phyloP scores from a whole-genome alignment of 2,888 invertebrate species.

The Eupelmus urozonus region DNA sequence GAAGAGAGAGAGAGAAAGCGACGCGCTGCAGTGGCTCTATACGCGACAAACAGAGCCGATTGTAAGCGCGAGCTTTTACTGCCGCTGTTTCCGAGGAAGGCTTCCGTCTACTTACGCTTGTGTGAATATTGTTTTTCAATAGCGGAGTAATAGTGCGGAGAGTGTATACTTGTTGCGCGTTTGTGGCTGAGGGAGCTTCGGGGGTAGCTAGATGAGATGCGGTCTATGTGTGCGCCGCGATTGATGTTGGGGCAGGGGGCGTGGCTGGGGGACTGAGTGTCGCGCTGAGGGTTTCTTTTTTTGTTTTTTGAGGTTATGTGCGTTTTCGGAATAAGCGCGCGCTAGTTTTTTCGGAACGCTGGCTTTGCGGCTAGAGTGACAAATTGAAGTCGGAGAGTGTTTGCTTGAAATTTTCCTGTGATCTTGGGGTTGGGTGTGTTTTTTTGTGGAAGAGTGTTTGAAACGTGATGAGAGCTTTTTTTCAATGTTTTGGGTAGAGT shows the following conservation, averaged over 20 bases:
- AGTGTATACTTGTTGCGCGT: neutral
- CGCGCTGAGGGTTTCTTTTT: slow-evolving; percentile 19
- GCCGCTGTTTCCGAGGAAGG: neutral
- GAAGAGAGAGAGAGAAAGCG: slow-evolving; percentile 16
- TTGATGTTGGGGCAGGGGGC: slow-evolving; percentile 36
- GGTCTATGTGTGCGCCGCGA: slow-evolving; percentile 23
- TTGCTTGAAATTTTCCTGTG: neutral
- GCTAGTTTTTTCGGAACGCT: slow-evolving; percentile 16
- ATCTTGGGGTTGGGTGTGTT: no score
- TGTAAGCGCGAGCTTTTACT: slow-evolving; percentile 4
- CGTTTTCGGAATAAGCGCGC: slow-evolving; percentile 33
- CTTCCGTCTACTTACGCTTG: neutral
- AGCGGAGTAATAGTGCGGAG: no score
- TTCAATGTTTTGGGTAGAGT: neutral
- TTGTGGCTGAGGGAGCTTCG: no score
- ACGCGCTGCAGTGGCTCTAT: neutral
- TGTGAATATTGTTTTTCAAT: neutral
- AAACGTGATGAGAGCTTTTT: neutral
- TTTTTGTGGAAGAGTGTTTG: no score
- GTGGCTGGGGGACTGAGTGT: slow-evolving; percentile 20
- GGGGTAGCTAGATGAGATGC: no score
- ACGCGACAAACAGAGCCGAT: neutral
- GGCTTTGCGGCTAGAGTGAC: slow-evolving; percentile 20
- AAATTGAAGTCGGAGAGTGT: slow-evolving; percentile 49
- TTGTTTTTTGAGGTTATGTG: neutral